Evolutionary conservation across 2,888 invertebrate species (phyloP).

Genomic region (Athetis lepigone): DNA sequence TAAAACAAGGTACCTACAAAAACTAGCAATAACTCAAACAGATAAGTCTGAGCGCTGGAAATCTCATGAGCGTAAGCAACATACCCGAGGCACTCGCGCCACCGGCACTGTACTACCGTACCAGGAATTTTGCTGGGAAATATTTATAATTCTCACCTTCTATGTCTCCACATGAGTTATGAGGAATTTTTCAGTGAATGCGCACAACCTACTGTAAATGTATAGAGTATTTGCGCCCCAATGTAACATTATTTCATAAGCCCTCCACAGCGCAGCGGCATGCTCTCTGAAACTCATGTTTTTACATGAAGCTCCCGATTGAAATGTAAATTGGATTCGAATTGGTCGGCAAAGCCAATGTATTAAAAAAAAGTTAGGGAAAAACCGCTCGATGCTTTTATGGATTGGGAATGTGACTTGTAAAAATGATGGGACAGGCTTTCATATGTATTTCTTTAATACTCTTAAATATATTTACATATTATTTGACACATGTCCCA

Average conservation of each 20-base stretch:
- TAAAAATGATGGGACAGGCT: slow-evolving; percentile 70
- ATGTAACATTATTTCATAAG: slow-evolving; percentile 82
- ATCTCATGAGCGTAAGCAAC: slow-evolving; percentile 64
- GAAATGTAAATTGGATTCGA: slow-evolving; percentile 87
- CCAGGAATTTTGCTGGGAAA: slow-evolving; percentile 66
- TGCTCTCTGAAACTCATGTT: slow-evolving; percentile 81
- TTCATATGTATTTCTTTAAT: slow-evolving; percentile 44
- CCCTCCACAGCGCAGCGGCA: slow-evolving; percentile 69
- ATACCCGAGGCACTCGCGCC: slow-evolving; percentile 65
- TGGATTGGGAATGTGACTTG: slow-evolving; percentile 73
- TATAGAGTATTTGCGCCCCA: slow-evolving; percentile 68
- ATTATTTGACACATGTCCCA: slow-evolving; percentile 14
- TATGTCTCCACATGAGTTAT: slow-evolving; percentile 72
- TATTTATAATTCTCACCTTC: slow-evolving; percentile 73
- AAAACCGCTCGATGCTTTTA: slow-evolving; percentile 73
- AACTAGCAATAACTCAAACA: slow-evolving; percentile 54
- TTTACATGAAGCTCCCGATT: slow-evolving; percentile 85
- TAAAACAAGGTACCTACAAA: slow-evolving; percentile 33
- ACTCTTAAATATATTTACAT: slow-evolving; percentile 30
- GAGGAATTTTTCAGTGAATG: slow-evolving; percentile 71
- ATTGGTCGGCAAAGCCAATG: slow-evolving; percentile 84
- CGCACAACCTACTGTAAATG: slow-evolving; percentile 57
- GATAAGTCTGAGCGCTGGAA: slow-evolving; percentile 60
- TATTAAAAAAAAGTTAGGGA: slow-evolving; percentile 76
- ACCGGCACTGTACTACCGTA: slow-evolving; percentile 51